A percentile compares a stretch with the other conserved stretches of the same genome.
These are phyloP conservation scores for Gymnoscopelus braueri DNA, from an alignment of 2,797 vertebrate genomes.

Conservation along the genomic window DNA sequence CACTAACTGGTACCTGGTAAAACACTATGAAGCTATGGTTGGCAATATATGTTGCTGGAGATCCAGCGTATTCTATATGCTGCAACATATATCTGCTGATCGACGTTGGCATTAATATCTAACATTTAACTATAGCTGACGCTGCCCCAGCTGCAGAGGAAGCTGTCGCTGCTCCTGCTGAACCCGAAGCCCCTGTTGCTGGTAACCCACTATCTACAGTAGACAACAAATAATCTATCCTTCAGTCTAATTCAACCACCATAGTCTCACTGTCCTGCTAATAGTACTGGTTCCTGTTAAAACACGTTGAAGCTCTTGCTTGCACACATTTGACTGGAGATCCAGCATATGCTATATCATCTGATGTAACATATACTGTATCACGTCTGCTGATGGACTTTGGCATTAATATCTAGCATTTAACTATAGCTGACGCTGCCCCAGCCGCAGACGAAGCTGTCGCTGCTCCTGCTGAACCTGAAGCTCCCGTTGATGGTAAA, in stretches of 20 bases:
- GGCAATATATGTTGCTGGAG: background rate
- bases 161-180: slow-evolving; percentile 42
- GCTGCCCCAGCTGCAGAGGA: slow-evolving; percentile 49
- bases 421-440: too few species aligned
- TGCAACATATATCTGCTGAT: background rate
- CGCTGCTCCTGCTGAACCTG: slow-evolving; percentile 31
- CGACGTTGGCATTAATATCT: slow-evolving; percentile 45
- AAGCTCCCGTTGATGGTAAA: slow-evolving; percentile 26
- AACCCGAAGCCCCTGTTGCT: slow-evolving; percentile 1
- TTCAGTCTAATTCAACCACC: too few species aligned
- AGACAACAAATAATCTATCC: too few species aligned
- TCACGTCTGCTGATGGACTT: too few species aligned
- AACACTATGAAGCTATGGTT: background rate
- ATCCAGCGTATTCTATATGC: background rate
- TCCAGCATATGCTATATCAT: background rate
- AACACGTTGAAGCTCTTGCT: too few species aligned
- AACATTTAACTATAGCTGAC: slow-evolving; percentile 63
- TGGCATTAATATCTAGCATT: too few species aligned
- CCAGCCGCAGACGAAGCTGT: too few species aligned
- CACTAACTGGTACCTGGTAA: background rate
- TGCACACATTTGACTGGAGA: background rate
- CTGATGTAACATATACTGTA: too few species aligned
- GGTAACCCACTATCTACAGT: too few species aligned
- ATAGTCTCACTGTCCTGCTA: too few species aligned
- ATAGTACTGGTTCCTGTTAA: too few species aligned